Base-by-base conservation (phyloP, 2,113 vertebrate genomes). In the Scomber scombrus region DNA sequence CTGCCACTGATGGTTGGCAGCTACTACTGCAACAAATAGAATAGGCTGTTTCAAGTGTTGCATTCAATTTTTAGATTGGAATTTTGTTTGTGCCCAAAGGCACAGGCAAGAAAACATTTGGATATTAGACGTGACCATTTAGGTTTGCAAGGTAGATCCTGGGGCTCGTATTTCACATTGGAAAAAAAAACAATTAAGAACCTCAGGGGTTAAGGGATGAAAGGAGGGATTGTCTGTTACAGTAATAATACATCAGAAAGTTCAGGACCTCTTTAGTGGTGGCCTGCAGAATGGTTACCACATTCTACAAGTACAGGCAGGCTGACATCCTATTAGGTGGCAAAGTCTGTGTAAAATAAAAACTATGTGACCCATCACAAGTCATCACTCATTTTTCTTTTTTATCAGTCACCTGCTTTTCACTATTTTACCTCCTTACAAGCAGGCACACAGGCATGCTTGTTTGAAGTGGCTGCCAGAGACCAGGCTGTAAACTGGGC, bases 401-500 rank as follows among this genome's bases (percentile, higher is more conserved):
- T 67, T 61, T 50, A 12, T 47, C 21, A 15, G 26, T 74, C 76
- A 77, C 63, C 66, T 79, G 64, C 72, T 40, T 40, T 40, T 40
- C 34, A 40, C 34, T 40, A 5, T 57, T 26, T 76, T 65, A 56
- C 56, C 80, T 64, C 49, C 56, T 80, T 23, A 4, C 50, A 71
- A 61, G 64, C 70, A 75, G n/a, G 9, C 43, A 62, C 83, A 13
- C 51, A 54, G 29, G 19, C 67, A 2, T 4, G 54, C 23, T 31
- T 72, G 61, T 88, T 76, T 88, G 88, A 88, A 74, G 79, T 81
- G 67, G 50, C 68, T 81, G 85, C 83, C 84, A 85, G 76, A 78
- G 34, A 40, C 51, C 58, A 5, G 57, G 49, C 68, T 54, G 29
- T 85, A 75, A 90, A 89, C 60, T 71, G 52, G 43, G 19, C 69